Percentiles rank a stretch among this genome's conserved stretches.
Evolutionary conservation across 2,888 invertebrate species (phyloP).

Genomic region (Pammene aurita): DNA sequence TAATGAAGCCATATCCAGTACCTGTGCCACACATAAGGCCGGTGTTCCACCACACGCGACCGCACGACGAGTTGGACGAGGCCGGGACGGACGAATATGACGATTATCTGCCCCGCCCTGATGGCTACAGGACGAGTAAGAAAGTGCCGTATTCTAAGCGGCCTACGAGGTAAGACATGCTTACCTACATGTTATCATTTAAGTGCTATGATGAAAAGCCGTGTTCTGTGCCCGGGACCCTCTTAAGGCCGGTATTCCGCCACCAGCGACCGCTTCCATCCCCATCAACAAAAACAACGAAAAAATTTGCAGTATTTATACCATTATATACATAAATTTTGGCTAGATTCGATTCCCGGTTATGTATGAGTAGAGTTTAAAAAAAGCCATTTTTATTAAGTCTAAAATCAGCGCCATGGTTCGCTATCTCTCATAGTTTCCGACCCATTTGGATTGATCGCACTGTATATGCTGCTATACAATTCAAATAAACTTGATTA

Average conservation of each 20-base stretch:
- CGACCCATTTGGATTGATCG: no score
- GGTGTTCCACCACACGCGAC: constrained; percentile 75
- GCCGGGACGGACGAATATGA: constrained; percentile 60
- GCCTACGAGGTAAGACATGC: constrained; percentile 61
- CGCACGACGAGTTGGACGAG: constrained; percentile 62
- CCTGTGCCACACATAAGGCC: constrained; percentile 86
- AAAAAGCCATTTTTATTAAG: no score
- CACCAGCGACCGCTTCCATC: neutral
- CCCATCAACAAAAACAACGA: no score
- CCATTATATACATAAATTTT: no score
- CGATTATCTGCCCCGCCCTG: constrained; percentile 66
- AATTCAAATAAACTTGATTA: no score
- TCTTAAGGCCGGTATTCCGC: neutral
- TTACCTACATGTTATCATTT: neutral
- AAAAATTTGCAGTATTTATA: no score
- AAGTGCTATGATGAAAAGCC: neutral
- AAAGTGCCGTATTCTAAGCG: constrained; percentile 61
- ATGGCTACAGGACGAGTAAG: constrained; percentile 55
- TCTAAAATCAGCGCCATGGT: no score
- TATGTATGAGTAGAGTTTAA: no score
- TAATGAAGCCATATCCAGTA: constrained; percentile 89
- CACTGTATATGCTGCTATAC: no score
- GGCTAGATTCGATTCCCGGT: no score
- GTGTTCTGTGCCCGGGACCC: neutral
- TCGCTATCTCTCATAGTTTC: no score